Evolutionary conservation across 2,113 vertebrate species (phyloP).

Genomic region (Macaca mulatta): DNA sequence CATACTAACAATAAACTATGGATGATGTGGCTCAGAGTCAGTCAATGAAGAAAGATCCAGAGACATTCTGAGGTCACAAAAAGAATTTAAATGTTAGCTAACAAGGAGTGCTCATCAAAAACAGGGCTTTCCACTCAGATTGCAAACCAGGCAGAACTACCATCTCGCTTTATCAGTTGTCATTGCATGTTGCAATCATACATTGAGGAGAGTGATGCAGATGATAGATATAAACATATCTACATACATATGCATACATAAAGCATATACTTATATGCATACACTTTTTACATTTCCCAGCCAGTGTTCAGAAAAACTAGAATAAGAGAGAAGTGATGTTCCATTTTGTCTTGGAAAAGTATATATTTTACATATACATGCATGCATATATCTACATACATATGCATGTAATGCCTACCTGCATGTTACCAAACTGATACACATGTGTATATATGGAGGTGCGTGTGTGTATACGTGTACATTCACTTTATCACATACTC

Average conservation of each 20-base stretch:
- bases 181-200: fast-evolving
- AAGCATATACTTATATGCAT: too few relatives aligned
- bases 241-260: not conserved
- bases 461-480: not conserved
- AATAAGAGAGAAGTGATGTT: not conserved
- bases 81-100: not conserved
- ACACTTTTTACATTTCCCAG: not conserved
- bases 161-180: not conserved
- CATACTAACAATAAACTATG: fast-evolving
- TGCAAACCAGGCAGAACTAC: not conserved
- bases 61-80: not conserved
- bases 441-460: not conserved
- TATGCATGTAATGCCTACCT: not conserved
- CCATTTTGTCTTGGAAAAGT: not conserved
- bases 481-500: not conserved
- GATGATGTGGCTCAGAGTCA: fast-evolving
- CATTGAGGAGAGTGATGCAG: not conserved
- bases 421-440: not conserved
- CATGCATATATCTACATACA: not conserved
- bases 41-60: not conserved
- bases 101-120: not conserved
- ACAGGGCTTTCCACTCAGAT: not conserved
- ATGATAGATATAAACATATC: not conserved
- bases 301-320: not conserved
- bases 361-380: fast-evolving